Evolutionary conservation across 1,140 invertebrate genomes (phyloP).

Genomic region (Drosophila mayri): DNA sequence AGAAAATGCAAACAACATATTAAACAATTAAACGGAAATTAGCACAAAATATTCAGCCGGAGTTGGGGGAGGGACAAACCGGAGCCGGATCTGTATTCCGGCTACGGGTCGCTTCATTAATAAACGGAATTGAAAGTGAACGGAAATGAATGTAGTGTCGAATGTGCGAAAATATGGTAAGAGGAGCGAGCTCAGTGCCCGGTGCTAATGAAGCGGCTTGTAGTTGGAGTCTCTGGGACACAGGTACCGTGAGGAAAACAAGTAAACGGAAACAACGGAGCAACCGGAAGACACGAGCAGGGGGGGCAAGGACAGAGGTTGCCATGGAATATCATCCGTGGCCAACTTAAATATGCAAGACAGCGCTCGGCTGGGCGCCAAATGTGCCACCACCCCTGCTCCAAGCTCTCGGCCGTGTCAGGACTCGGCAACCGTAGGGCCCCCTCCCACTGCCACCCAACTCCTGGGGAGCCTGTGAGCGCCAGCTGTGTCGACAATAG

Average conservation of each 20-base stretch:
- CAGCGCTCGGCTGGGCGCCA: slow-evolving; percentile 70
- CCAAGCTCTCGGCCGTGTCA: not conserved
- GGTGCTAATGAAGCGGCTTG: slow-evolving; percentile 62
- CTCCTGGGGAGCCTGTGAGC: not conserved
- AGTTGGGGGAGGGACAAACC: not conserved
- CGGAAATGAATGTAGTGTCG: slow-evolving; percentile 71
- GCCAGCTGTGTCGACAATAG: slow-evolving; percentile 51
- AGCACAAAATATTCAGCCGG: slow-evolving; percentile 68
- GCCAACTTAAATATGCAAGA: slow-evolving; percentile 80
- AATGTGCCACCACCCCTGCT: slow-evolving; percentile 54
- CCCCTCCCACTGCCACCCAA: not conserved
- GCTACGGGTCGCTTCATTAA: slow-evolving; percentile 60
- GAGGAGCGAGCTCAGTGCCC: not conserved
- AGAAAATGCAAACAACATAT: slow-evolving; percentile 81
- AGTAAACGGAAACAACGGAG: slow-evolving; percentile 62
- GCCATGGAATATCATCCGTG: slow-evolving; percentile 6
- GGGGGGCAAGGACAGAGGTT: not conserved
- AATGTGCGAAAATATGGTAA: slow-evolving; percentile 43
- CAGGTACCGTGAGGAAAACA: slow-evolving; percentile 59
- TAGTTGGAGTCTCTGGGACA: not conserved
- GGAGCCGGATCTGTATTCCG: slow-evolving; percentile 14
- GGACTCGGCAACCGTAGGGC: not conserved
- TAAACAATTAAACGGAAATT: slow-evolving; percentile 84
- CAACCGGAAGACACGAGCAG: slow-evolving; percentile 34
- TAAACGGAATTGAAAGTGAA: slow-evolving; percentile 57